A percentile compares a stretch with the other conserved stretches of the same genome.
phyloP scores from a whole-genome alignment of 2,113 vertebrate genomes.

The Corythaixoides concolor region DNA sequence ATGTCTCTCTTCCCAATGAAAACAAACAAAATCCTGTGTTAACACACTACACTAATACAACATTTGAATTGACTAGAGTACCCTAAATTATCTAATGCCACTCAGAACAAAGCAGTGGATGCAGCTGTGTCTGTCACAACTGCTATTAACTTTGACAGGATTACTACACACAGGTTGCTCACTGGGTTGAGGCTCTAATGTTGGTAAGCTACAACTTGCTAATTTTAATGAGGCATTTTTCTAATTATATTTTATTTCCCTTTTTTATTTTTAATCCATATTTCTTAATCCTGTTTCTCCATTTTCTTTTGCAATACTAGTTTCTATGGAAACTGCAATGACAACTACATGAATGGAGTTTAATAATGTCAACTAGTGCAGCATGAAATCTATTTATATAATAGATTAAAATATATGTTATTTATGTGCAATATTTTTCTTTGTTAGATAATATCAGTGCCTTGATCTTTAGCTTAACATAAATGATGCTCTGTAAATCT shows the following conservation, averaged over 20 bases:
- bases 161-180: background rate
- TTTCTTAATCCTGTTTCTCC: background rate
- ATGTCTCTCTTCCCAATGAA: background rate
- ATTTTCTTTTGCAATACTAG: background rate
- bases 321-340: conserved; percentile 60
- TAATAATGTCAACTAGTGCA: background rate
- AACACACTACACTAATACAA: background rate
- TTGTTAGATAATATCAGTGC: background rate
- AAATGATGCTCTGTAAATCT: background rate
- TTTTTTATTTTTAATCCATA: background rate
- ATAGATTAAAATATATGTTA: background rate
- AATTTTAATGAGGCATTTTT: background rate
- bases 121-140: background rate
- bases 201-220: background rate
- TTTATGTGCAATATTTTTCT: background rate
- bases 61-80: background rate
- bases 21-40: background rate
- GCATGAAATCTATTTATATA: background rate
- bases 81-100: background rate
- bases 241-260: background rate
- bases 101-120: background rate
- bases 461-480: background rate
- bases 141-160: background rate
- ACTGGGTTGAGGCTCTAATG: background rate
- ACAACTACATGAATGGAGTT: background rate